A percentile compares a stretch with the other conserved stretches of the same genome.
Conservation (phyloP, 2,113 vertebrate species). For the Verasper variegatus region DNA sequence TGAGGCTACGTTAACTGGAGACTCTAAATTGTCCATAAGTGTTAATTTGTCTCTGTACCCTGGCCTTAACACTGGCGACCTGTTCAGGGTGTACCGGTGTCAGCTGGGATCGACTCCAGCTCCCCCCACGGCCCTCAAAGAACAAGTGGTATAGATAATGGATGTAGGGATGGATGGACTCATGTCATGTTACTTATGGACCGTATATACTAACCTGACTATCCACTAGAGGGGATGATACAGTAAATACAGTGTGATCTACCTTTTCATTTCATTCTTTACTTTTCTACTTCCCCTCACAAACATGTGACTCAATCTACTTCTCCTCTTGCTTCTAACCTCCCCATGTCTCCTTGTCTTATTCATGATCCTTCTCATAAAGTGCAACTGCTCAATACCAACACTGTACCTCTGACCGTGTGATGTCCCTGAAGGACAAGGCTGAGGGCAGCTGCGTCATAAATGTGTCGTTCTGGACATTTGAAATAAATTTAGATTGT, state of each 20-base stretch:
- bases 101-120: too few relatives aligned
- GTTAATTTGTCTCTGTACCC: too few relatives aligned
- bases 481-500: too few relatives aligned
- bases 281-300: not conserved
- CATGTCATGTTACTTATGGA: too few relatives aligned
- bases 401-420: slow-evolving; percentile 86
- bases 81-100: too few relatives aligned
- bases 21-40: too few relatives aligned
- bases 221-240: not conserved
- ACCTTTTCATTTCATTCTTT: not conserved
- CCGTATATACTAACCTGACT: not conserved
- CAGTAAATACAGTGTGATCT: not conserved
- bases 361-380: slow-evolving; percentile 90
- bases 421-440: slow-evolving; percentile 85
- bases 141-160: too few relatives aligned
- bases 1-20: too few relatives aligned
- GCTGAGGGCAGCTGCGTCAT: slow-evolving; percentile 69
- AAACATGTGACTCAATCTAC: not conserved
- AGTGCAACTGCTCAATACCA: slow-evolving; percentile 86
- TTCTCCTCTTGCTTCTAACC: slow-evolving; percentile 42
- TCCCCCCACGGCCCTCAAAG: too few relatives aligned
- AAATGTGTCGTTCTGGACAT: too few relatives aligned
- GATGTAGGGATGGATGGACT: too few relatives aligned
- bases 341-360: slow-evolving; percentile 65
- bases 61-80: too few relatives aligned